phyloP scores from a whole-genome alignment of 2,113 vertebrate species.

The Engraulis encrasicolus region DNA sequence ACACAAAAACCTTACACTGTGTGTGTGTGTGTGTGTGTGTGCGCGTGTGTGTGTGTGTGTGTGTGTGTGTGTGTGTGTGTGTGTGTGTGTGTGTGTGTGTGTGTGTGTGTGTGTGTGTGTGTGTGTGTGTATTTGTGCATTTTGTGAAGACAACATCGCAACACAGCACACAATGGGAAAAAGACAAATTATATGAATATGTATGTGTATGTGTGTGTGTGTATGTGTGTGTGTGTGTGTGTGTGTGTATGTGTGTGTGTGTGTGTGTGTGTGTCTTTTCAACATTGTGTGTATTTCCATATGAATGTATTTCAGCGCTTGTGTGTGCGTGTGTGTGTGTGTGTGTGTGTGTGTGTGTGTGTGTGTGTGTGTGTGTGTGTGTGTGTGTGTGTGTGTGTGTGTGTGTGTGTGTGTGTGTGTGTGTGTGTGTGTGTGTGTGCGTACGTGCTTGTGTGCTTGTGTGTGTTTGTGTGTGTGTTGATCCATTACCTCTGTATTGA shows the following conservation, averaged over 20 bases:
- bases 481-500: constrained; percentile 81
- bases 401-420: neutral
- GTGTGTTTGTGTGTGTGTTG: neutral
- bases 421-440: neutral
- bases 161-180: too few species aligned
- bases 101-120: neutral
- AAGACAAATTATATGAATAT: too few species aligned
- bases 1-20: too few species aligned
- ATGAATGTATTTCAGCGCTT: constrained; percentile 43
- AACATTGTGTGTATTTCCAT: too few species aligned
- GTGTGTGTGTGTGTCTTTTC: constrained; percentile 15
- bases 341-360: neutral
- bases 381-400: constrained; percentile 8
- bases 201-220: too few species aligned
- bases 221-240: too few species aligned
- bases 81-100: too few species aligned
- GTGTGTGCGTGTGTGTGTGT: neutral
- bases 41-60: too few species aligned
- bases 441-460: neutral
- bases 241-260: neutral
- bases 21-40: too few species aligned
- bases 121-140: constrained; percentile 6
- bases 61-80: too few species aligned
- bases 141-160: too few species aligned
- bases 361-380: neutral